phyloP scores from a whole-genome alignment of 2,888 invertebrate genomes.

The Biston betularia region DNA sequence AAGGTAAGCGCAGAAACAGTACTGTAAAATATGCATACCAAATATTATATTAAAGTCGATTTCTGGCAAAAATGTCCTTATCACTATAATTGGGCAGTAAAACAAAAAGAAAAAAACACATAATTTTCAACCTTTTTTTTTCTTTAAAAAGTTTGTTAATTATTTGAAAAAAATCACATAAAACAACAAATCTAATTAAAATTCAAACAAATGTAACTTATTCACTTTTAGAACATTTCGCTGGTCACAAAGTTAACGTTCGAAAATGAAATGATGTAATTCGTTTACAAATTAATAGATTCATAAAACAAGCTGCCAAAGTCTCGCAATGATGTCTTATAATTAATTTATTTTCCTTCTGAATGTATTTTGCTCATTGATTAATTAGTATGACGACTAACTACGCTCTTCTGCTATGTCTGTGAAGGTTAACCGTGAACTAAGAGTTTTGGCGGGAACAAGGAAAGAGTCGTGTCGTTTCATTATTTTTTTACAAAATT shows the following conservation, averaged over 20 bases:
- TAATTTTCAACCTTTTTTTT: neutral
- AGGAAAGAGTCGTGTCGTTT: too few species aligned
- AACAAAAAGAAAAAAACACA: neutral
- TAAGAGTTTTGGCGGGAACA: too few species aligned
- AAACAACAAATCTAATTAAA: slow-evolving; percentile 24
- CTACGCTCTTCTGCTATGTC: neutral
- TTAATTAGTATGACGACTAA: neutral
- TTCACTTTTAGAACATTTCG: slow-evolving; percentile 13
- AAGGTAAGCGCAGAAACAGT: too few species aligned
- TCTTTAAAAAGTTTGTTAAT: neutral
- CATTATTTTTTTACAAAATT: too few species aligned
- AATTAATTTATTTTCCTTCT: slow-evolving; percentile 32
- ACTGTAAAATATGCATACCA: too few species aligned
- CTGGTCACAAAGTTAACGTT: slow-evolving; percentile 27
- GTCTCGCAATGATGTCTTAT: slow-evolving; percentile 26
- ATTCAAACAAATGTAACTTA: slow-evolving; percentile 27
- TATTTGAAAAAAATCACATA: neutral
- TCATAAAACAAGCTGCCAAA: slow-evolving; percentile 28
- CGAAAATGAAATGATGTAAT: slow-evolving; percentile 34
- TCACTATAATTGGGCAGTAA: neutral
- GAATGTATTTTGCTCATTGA: slow-evolving; percentile 19
- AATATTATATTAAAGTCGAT: too few species aligned
- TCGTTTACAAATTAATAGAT: slow-evolving; percentile 36
- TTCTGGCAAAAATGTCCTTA: too few species aligned
- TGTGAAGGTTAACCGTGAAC: neutral